Base-by-base conservation (phyloP, 2,888 invertebrate species). In the Crossocerus cetratus region DNA sequence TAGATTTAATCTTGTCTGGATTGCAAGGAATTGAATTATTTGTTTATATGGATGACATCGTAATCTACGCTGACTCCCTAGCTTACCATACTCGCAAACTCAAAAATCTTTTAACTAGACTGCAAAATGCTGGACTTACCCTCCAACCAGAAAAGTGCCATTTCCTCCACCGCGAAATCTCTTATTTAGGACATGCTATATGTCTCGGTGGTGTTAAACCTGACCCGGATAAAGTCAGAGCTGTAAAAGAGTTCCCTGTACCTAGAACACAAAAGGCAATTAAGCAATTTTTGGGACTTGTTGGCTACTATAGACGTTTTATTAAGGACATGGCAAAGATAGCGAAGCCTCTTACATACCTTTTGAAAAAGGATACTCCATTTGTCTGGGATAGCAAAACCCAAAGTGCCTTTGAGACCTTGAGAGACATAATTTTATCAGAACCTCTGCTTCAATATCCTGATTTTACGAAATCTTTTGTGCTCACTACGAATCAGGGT, bases 151-250 rank as follows among this genome's bases (percentile, higher is more conserved):
- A 58, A 0, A 58, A 69, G n/a, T 69, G 63, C 22, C 43, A 63
- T 14, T 63, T 49, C 13, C 49, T 69, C 23, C 18, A 44, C 3
- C 58, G 16, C 21, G 58, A 69, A 20, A 23, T 67, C 5, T 45
- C 61, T 16, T 53, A 68, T n/a, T n/a, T 68, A 22, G 68, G 62
- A 2, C 62, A 68, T 22, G 16, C 44, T 2, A 64, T 69, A 22
- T 53, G 63, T 1, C 16, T 20, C 8, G 58, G 44, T 0, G 59
- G 64, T 0, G 59, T 69, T n/a, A 57, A 32, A 49, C 68, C 68
- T 5, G 63, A 68, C 5, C 62, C 68, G 8, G 53, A 57, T 2
- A 68, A 68, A 3, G 3, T 63, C 0, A 16, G 20, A 2, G 66
- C 62, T 0, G 67, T 71, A 0, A 32, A 32, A 32, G 23, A 32